phyloP scores from a whole-genome alignment of 1,140 invertebrate species.

The Adoxophyes honmai region DNA sequence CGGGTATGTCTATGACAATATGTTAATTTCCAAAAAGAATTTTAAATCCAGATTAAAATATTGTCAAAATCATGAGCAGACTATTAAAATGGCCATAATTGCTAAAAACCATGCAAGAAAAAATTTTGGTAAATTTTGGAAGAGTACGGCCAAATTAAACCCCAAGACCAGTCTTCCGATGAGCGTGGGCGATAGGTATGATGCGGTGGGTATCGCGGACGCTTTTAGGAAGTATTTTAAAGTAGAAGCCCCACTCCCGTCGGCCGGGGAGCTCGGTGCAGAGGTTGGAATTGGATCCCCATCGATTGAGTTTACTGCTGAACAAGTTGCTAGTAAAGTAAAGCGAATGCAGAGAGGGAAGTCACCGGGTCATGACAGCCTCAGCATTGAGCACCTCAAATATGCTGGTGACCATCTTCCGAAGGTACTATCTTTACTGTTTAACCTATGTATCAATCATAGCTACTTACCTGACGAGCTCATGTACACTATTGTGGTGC shows the following conservation, averaged over 20 bases:
- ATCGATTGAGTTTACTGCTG: no score
- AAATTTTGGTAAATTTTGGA: conserved; percentile 17
- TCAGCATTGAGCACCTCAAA: no score
- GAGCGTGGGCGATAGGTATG: conserved; percentile 14
- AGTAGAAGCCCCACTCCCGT: not conserved
- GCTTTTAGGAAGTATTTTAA: conserved; percentile 16
- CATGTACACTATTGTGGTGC: not conserved
- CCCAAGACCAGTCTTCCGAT: conserved; percentile 7
- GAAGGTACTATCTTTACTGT: no score
- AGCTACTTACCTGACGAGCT: no score
- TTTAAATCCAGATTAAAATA: conserved; percentile 18
- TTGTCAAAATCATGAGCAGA: conserved; percentile 16
- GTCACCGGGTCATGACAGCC: no score
- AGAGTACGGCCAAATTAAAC: conserved; percentile 20
- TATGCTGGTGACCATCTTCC: no score
- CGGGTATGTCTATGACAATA: not conserved
- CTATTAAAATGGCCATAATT: conserved; percentile 18
- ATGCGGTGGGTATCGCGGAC: conserved; percentile 14
- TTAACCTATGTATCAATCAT: no score
- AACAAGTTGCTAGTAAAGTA: no score
- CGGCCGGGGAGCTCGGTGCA: no score
- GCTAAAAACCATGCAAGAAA: conserved; percentile 15
- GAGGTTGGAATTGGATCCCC: no score
- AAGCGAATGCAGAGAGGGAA: no score
- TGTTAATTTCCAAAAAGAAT: not conserved